These are phyloP conservation scores for Keiferia lycopersicella DNA, from an alignment of 2,888 invertebrate species.

Conservation along the genomic window DNA sequence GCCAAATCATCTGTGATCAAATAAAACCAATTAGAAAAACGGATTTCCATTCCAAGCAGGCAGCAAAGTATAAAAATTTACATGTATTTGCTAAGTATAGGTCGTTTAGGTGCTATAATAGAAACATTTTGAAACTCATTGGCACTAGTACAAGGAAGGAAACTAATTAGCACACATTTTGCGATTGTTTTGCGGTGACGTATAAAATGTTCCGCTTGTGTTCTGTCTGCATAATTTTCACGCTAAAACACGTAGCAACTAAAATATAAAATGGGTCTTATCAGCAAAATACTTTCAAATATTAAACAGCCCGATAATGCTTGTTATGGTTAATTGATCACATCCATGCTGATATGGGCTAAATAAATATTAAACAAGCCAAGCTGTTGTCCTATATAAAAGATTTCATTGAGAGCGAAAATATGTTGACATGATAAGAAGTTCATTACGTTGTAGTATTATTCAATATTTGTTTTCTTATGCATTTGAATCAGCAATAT, in stretches of 20 bases:
- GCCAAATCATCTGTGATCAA: constrained; percentile 89
- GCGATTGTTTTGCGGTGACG: neutral
- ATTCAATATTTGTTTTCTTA: neutral
- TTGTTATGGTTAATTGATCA: constrained; percentile 40
- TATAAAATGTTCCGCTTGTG: neutral
- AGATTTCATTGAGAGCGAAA: constrained; percentile 12
- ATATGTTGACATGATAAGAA: neutral
- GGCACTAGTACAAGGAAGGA: neutral
- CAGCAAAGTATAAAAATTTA: neutral
- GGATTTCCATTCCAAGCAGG: too few relatives aligned
- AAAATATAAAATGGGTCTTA: neutral
- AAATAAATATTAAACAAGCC: constrained; percentile 25
- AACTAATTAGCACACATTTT: neutral
- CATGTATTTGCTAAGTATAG: neutral
- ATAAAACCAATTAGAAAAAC: neutral
- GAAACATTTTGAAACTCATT: neutral
- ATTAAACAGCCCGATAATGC: constrained; percentile 36
- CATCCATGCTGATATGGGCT: neutral
- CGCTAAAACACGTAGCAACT: neutral
- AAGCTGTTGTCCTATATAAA: constrained; percentile 6
- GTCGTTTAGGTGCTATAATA: too few relatives aligned
- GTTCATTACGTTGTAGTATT: neutral
- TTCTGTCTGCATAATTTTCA: neutral
- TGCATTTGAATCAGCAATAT: neutral
- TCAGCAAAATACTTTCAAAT: neutral